A percentile compares a stretch with the other conserved stretches of the same genome.
phyloP scores from a whole-genome alignment of 2,797 vertebrate species.

The Silurus lanzhouensis region DNA sequence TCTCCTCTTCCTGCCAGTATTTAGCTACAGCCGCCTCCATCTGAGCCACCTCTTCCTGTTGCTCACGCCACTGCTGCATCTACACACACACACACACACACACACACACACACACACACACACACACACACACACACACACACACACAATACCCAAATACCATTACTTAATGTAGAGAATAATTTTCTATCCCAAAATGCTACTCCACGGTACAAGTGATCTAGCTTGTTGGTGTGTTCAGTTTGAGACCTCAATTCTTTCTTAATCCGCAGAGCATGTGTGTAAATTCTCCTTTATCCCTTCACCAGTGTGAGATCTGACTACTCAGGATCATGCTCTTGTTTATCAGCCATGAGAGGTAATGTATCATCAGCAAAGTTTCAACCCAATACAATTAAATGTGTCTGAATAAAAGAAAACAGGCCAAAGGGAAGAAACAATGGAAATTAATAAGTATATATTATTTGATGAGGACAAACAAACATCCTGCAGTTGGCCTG shows the following conservation, averaged over 20 bases:
- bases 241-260: background rate
- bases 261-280: background rate
- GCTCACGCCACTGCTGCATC: conserved; percentile 84
- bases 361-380: background rate
- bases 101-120: conserved; percentile 37
- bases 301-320: background rate
- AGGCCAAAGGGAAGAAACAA: background rate
- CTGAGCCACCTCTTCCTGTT: conserved; percentile 83
- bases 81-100: conserved; percentile 64
- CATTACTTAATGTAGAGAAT: background rate
- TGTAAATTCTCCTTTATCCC: background rate
- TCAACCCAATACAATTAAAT: background rate
- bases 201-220: background rate
- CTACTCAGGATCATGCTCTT: background rate
- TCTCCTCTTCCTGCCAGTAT: conserved; percentile 77
- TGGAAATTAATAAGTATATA: background rate
- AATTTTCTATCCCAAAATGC: background rate
- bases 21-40: conserved; percentile 83
- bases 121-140: conserved; percentile 48
- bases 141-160: conserved; percentile 6
- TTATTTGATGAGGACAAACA: background rate
- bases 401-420: background rate
- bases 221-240: background rate
- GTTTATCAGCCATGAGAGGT: background rate
- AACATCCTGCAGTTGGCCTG: background rate